Percentiles rank a stretch among this genome's conserved stretches.
Evolutionary conservation across 2,888 invertebrate species (phyloP).

Genomic region (Drosophila atroscutellata): DNA sequence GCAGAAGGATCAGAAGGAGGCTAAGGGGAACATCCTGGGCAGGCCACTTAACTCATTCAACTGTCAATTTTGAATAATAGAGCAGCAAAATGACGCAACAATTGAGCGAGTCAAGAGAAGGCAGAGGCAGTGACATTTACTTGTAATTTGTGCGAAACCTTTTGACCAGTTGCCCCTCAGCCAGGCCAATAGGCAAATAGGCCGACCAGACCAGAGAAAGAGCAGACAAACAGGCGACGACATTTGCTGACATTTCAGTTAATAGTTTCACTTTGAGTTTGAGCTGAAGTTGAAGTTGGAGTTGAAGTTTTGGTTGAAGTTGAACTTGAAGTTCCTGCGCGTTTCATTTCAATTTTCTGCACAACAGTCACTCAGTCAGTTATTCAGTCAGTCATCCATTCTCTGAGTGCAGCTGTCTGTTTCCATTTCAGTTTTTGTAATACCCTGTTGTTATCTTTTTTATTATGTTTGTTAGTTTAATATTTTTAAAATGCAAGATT

Average conservation of each 20-base stretch:
- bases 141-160: slow-evolving; percentile 73
- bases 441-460: not conserved
- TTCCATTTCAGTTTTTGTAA: not conserved
- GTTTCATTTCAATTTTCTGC: slow-evolving; percentile 64
- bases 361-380: slow-evolving; percentile 41
- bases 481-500: too few species aligned
- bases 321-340: slow-evolving; percentile 32
- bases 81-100: slow-evolving; percentile 73
- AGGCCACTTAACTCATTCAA: slow-evolving; percentile 73
- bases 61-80: slow-evolving; percentile 80
- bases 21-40: slow-evolving; percentile 25
- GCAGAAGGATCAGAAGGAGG: not conserved
- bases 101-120: slow-evolving; percentile 38
- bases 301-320: not conserved
- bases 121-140: slow-evolving; percentile 54
- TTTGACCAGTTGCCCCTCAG: slow-evolving; percentile 31
- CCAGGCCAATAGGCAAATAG: slow-evolving; percentile 18
- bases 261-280: slow-evolving; percentile 3
- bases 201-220: slow-evolving; percentile 24
- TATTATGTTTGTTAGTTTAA: not conserved
- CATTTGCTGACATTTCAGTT: slow-evolving; percentile 8
- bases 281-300: not conserved
- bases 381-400: slow-evolving; percentile 32
- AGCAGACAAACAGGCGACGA: slow-evolving; percentile 6
- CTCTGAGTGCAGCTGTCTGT: slow-evolving; percentile 31